Percentiles rank a stretch among this genome's conserved stretches.
These are phyloP conservation scores for Gymnocypris eckloni DNA, from an alignment of 2,797 vertebrate genomes.

Conservation along the genomic window DNA sequence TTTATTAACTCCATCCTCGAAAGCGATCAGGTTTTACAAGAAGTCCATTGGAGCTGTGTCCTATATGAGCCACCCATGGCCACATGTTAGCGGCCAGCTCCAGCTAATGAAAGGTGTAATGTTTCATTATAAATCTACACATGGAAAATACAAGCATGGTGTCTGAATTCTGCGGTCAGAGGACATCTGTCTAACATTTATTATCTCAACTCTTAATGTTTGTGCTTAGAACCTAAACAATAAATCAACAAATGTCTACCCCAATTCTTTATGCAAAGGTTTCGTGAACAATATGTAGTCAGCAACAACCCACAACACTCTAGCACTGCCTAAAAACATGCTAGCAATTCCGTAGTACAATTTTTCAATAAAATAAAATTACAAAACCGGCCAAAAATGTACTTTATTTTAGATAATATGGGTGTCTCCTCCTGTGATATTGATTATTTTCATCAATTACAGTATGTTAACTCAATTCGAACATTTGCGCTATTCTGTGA, in stretches of 20 bases:
- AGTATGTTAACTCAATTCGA: background rate
- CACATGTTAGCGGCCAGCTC: constrained; percentile 66
- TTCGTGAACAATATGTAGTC: background rate
- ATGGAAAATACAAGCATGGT: constrained; percentile 36
- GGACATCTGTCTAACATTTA: background rate
- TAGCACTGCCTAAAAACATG: background rate
- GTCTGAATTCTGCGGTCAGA: constrained; percentile 28
- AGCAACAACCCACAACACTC: background rate
- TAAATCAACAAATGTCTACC: constrained; percentile 6
- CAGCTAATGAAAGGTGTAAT: constrained; percentile 56
- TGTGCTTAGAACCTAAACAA: background rate
- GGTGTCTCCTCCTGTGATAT: background rate
- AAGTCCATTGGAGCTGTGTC: constrained; percentile 61
- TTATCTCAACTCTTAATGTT: constrained; percentile 1
- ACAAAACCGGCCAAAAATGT: background rate
- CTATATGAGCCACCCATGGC: constrained; percentile 50
- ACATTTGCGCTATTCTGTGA: background rate
- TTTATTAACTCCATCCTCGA: constrained; percentile 33
- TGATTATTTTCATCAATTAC: background rate
- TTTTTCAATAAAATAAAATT: background rate
- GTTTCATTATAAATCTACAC: constrained; percentile 54
- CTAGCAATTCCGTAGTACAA: background rate
- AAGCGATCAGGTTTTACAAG: constrained; percentile 70
- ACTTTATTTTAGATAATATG: background rate
- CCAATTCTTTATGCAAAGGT: background rate